These are phyloP conservation scores for Danio aesculapii DNA, from an alignment of 2,797 vertebrate genomes.

Conservation along the genomic window DNA sequence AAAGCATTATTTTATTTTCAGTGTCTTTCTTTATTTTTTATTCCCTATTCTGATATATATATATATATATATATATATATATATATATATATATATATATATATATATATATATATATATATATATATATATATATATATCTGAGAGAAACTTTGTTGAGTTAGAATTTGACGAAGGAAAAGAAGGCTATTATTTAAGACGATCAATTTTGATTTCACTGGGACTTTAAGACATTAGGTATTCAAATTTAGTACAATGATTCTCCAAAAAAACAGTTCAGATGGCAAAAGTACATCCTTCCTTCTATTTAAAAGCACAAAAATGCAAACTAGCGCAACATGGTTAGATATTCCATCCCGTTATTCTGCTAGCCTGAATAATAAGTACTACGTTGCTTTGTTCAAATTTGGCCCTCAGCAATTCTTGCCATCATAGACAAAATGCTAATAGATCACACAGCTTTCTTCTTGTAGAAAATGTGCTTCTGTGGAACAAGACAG, in stretches of 20 bases:
- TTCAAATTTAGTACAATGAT: neutral
- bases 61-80: too few relatives aligned
- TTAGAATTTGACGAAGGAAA: too few relatives aligned
- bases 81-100: too few relatives aligned
- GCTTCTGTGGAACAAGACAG: neutral
- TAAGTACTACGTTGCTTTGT: conserved; percentile 44
- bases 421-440: conserved; percentile 33
- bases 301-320: conserved; percentile 44
- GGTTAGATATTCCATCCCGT: conserved; percentile 38
- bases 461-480: conserved; percentile 25
- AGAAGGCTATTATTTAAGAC: too few relatives aligned
- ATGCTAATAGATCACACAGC: conserved; percentile 37
- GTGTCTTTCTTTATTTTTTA: too few relatives aligned
- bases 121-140: too few relatives aligned
- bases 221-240: neutral
- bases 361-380: conserved; percentile 39
- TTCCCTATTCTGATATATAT: too few relatives aligned
- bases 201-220: too few relatives aligned
- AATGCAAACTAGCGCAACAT: conserved; percentile 39
- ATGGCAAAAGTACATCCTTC: conserved; percentile 55
- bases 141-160: too few relatives aligned
- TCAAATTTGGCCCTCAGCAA: conserved; percentile 44
- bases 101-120: too few relatives aligned
- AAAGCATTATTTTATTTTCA: too few relatives aligned
- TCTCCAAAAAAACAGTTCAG: neutral